A percentile compares a stretch with the other conserved stretches of the same genome.
These are phyloP conservation scores for Girardia tigrina DNA, from an alignment of 2,888 invertebrate species.

Conservation along the genomic window DNA sequence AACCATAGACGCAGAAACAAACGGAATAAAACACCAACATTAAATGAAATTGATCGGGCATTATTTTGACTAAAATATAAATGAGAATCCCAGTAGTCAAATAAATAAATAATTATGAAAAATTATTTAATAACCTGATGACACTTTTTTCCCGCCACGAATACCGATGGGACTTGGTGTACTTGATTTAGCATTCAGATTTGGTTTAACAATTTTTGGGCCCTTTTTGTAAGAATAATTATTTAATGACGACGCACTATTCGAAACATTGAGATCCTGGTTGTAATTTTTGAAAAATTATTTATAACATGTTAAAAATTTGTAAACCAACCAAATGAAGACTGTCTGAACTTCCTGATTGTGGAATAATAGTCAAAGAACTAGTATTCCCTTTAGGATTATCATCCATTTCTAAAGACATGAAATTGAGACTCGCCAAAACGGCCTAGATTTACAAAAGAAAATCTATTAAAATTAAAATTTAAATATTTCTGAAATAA, in stretches of 20 bases:
- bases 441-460: neutral
- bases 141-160: neutral
- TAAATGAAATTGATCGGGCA: no score
- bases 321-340: neutral
- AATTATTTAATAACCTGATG: no score
- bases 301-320: neutral
- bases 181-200: neutral
- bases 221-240: conserved; percentile 15
- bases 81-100: no score
- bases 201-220: conserved; percentile 4
- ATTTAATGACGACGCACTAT: conserved; percentile 12
- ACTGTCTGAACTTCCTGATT: neutral
- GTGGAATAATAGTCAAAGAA: neutral
- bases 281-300: no score
- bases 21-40: no score
- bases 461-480: no score
- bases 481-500: no score
- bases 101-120: no score
- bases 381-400: neutral
- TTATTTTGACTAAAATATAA: no score
- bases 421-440: conserved; percentile 7
- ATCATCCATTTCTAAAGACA: neutral
- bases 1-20: no score
- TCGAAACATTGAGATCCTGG: neutral
- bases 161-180: neutral